Evolutionary conservation across 2,113 vertebrate genomes (phyloP), one percentile per base, ranked within the genome.

Genomic region (Pachypanchax playfairii): DNA sequence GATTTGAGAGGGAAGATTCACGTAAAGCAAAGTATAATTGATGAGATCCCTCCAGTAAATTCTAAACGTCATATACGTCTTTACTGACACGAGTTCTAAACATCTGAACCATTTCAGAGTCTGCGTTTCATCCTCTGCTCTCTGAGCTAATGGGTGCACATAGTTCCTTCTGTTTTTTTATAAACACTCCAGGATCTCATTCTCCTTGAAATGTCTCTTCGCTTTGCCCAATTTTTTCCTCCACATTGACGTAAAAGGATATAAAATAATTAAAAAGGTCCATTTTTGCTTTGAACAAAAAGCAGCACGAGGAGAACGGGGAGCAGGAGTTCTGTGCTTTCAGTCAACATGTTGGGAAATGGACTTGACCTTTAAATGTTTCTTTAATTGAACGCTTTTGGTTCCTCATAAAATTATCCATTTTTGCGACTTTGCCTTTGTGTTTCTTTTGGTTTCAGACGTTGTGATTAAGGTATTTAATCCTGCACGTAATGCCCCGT

Each of bases 11-110:
- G n/a, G n/a, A n/a, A n/a, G n/a, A n/a, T n/a, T n/a, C n/a, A n/a
- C n/a, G n/a, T n/a, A n/a, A n/a, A n/a, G n/a, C n/a, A n/a, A n/a
- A n/a, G n/a, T n/a, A n/a, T n/a, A n/a, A n/a, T n/a, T 28, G 26
- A 67, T 14, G 4, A 29, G 2, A 20, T 76, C 47, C 44, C 52
- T 33, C 33, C 15, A 29, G 25, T 20, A 28, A 63, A 41, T 0
- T 1, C 9, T 55, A 69, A 76, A 60, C 59, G 69, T 6, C 2
- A 4, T 33, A 29, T 65, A 55, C 20, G 1, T 81, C 59, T 66
- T 61, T 59, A 18, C 47, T 59, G 69, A 74, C 66, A 59, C 14
- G 41, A 55, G 15, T 17, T 69, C 31, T 62, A 71, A 79, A 77
- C 68, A 73, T 15, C 22, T 0, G 20, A 67, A 20, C 15, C 41